Evolutionary conservation across 2,888 invertebrate species (phyloP), one percentile per base, ranked within the genome.

Genomic region (Bombylius major): DNA sequence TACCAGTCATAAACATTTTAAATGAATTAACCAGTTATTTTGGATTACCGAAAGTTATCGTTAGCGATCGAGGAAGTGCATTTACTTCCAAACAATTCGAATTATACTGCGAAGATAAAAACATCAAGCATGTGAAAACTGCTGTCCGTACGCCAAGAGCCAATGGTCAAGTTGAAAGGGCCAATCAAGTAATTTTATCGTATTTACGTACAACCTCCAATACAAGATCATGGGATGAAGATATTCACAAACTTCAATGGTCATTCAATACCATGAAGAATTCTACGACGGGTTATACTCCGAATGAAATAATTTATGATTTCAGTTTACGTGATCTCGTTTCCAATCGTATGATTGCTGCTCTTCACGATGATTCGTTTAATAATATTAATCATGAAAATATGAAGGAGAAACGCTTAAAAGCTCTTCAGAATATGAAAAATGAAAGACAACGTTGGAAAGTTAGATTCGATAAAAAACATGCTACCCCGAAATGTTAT

Each of bases 41-140:
- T 54, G 65, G 63, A 1, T 57, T 56, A 33, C 63, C 64, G 46
- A 54, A 42, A 46, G 56, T 59, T 9, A 55, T 66, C 3, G 58
- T 67, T 32, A 60, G 61, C 5, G 65, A 67, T 55, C 53, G 64
- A 55, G 66, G 65, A 13, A 62, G 65, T 3, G 64, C 65, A 4
- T 67, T 62, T 52, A 65, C 63, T 1, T 62, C 65, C 0, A 60
- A 62, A 7, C 32, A 31, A 13, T 66, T 67, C 46, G 60, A 61
- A 54, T 32, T 53, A 4, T 65, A 63, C 53, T 64, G 61, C 52
- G 42, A 53, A 8, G 39, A 55, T 6, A 54, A 62, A 47, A 53
- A 57, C 2, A 65, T 67, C 7, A 56, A 61, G 45, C 65, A 65
- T 53, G 55, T 64, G 3, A 62, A 62, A 56, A 62, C 56, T 33